phyloP scores from a whole-genome alignment of 1,140 invertebrate species.

The Caligus rogercresseyi region DNA sequence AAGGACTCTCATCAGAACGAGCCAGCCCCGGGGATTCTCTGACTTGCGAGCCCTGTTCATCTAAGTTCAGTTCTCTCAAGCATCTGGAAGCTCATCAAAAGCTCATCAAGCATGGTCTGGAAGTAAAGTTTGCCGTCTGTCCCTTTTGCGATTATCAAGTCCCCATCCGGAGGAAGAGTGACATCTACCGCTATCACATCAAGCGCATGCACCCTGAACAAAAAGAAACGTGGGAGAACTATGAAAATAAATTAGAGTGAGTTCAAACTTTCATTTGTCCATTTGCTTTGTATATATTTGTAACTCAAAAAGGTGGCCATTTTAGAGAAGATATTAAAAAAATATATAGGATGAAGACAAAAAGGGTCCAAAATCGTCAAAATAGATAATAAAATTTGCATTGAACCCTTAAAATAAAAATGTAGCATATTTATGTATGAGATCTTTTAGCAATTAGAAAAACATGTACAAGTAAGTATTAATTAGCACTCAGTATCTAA shows the following conservation, averaged over 20 bases:
- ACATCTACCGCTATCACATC: slow-evolving; percentile 10
- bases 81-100: background rate
- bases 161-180: background rate
- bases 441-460: too few relatives aligned
- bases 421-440: too few relatives aligned
- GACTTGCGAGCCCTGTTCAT: background rate
- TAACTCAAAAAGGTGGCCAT: too few relatives aligned
- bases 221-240: background rate
- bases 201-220: slow-evolving; percentile 3
- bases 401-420: too few relatives aligned
- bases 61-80: background rate
- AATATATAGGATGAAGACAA: too few relatives aligned
- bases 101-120: background rate
- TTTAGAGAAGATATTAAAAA: too few relatives aligned
- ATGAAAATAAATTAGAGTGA: slow-evolving; percentile 1
- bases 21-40: background rate
- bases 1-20: background rate
- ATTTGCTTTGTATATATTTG: too few relatives aligned
- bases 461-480: too few relatives aligned
- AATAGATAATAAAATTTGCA: too few relatives aligned
- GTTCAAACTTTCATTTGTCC: background rate
- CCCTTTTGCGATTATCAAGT: slow-evolving; percentile 5
- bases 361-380: too few relatives aligned
- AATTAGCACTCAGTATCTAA: too few relatives aligned
- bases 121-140: background rate